These are phyloP conservation scores for Amazona guildingii DNA, from an alignment of 2,113 vertebrate species.

Conservation along the genomic window DNA sequence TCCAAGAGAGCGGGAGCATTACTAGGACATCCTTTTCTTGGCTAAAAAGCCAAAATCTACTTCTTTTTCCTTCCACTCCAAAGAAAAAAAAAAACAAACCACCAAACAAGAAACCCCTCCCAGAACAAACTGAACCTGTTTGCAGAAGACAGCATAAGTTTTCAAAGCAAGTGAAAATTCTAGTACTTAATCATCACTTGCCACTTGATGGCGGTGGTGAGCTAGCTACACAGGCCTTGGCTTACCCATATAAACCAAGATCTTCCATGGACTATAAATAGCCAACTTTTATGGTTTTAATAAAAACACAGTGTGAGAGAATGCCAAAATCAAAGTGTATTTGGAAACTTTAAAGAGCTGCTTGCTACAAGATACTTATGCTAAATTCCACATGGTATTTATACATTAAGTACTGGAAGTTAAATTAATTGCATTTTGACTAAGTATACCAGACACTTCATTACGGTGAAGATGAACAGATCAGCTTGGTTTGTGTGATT, in stretches of 20 bases:
- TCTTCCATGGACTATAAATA: background rate
- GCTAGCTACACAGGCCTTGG: background rate
- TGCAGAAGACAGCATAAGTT: background rate
- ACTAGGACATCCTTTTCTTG: background rate
- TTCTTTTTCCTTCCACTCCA: background rate
- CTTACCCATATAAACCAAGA: background rate
- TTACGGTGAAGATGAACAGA: background rate
- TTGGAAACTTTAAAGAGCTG: background rate
- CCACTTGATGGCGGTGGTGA: conserved; percentile 26
- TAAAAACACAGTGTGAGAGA: background rate
- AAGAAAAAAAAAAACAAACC: background rate
- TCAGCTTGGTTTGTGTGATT: background rate
- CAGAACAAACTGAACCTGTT: background rate
- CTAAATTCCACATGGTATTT: background rate
- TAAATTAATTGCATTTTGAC: background rate
- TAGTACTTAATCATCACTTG: background rate
- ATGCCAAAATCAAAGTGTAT: background rate
- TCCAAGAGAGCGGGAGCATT: background rate
- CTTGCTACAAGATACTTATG: background rate
- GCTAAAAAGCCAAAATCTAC: background rate
- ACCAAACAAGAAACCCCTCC: background rate
- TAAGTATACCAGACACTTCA: background rate
- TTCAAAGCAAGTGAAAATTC: background rate
- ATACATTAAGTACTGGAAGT: background rate
- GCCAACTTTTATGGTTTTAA: background rate